These are phyloP conservation scores for Gambelia wislizenii DNA, from an alignment of 2,797 vertebrate species.

Conservation along the genomic window DNA sequence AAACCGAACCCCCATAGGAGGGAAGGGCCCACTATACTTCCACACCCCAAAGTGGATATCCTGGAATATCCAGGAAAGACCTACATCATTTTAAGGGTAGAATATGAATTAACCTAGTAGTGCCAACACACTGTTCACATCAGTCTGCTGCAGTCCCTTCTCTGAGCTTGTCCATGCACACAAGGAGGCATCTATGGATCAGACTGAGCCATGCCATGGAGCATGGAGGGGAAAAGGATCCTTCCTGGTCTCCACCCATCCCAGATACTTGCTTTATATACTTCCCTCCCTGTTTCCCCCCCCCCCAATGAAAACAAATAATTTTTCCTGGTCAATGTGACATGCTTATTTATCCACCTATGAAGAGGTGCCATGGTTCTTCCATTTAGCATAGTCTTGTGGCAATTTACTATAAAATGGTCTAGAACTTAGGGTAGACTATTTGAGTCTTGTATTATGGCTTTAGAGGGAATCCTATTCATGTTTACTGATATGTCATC, in stretches of 20 bases:
- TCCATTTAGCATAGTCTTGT: neutral
- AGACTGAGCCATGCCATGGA: neutral
- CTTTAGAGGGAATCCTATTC: neutral
- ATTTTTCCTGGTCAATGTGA: too few relatives aligned
- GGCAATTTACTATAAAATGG: neutral
- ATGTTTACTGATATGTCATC: neutral
- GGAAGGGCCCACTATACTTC: too few relatives aligned
- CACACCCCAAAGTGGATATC: neutral
- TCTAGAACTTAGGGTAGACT: neutral
- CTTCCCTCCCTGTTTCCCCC: neutral
- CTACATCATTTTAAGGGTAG: neutral
- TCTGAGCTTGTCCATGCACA: neutral
- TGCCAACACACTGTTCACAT: neutral
- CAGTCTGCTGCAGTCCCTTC: neutral
- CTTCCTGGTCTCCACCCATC: neutral
- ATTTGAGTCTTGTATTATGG: neutral
- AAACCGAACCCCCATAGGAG: too few relatives aligned
- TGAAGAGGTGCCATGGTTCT: neutral
- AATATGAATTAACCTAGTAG: neutral
- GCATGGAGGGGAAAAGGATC: too few relatives aligned
- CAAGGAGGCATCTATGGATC: neutral
- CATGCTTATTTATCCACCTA: neutral
- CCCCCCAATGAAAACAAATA: neutral
- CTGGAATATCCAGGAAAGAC: neutral
- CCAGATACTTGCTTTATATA: neutral